A percentile compares a stretch with the other conserved stretches of the same genome.
Evolutionary conservation across 2,888 invertebrate species (phyloP).

Genomic region (Bruchidius siliquastri): DNA sequence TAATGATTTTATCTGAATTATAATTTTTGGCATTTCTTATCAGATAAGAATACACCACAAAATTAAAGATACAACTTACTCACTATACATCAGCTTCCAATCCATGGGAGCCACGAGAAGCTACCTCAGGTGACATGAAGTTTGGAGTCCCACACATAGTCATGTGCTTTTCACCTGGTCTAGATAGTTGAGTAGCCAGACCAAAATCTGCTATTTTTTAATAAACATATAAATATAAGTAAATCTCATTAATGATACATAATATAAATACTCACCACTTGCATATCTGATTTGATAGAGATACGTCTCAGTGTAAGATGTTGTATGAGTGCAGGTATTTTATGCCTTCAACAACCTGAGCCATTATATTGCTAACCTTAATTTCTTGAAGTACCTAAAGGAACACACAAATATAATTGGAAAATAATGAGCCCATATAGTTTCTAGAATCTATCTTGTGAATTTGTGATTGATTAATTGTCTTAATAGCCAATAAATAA

Average conservation of each 20-base stretch:
- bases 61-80: slow-evolving; percentile 91
- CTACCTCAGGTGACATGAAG: slow-evolving; percentile 93
- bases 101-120: slow-evolving; percentile 83
- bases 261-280: slow-evolving; percentile 59
- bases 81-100: slow-evolving; percentile 94
- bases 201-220: slow-evolving; percentile 96
- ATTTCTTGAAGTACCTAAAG: slow-evolving; percentile 48
- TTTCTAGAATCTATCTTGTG: no score
- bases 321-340: slow-evolving; percentile 87
- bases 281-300: slow-evolving; percentile 83
- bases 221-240: slow-evolving; percentile 20
- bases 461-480: no score
- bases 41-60: no score
- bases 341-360: slow-evolving; percentile 87
- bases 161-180: slow-evolving; percentile 86
- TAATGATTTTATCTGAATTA: neutral
- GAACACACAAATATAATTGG: no score
- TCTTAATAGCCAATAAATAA: no score
- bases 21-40: no score
- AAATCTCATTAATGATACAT: neutral
- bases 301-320: slow-evolving; percentile 91
- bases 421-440: no score
- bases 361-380: slow-evolving; percentile 70
- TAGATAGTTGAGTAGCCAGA: slow-evolving; percentile 80
- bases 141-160: slow-evolving; percentile 99